Conservation (phyloP, 2,113 vertebrate genomes). For the Tragelaphus buxtoni region DNA sequence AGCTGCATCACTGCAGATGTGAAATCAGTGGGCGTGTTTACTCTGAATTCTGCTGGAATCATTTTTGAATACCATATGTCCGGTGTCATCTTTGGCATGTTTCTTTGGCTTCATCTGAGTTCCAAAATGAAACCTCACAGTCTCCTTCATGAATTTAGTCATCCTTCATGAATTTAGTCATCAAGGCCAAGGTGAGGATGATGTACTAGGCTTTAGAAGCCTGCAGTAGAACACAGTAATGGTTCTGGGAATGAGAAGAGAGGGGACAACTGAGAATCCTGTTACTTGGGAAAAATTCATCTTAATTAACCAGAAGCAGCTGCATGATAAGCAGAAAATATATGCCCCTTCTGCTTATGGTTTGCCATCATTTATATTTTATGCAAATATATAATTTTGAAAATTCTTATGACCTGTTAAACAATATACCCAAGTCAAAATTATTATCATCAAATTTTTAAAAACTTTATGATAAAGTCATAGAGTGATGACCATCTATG, state of each 20-base stretch:
- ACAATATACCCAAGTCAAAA: neutral
- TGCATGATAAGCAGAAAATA: neutral
- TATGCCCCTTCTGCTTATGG: neutral
- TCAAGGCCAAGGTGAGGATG: conserved; percentile 35
- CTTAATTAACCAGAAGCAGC: neutral
- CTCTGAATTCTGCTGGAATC: conserved; percentile 42
- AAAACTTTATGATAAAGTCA: neutral
- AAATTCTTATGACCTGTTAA: neutral
- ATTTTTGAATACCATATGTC: conserved; percentile 51
- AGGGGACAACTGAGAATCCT: neutral
- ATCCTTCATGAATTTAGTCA: neutral
- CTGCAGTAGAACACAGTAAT: neutral
- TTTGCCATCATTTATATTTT: neutral
- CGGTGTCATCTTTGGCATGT: conserved; percentile 31
- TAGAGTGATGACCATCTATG: neutral
- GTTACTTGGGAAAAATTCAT: neutral
- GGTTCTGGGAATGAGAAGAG: neutral
- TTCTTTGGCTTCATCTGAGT: conserved; percentile 26
- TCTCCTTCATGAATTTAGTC: neutral
- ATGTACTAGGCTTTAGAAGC: neutral
- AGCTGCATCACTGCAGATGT: conserved; percentile 22
- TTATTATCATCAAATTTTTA: neutral
- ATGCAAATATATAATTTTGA: neutral
- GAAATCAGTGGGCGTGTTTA: neutral
- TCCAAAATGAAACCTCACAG: conserved; percentile 14